A percentile compares a stretch with the other conserved stretches of the same genome.
Conservation (phyloP, 1,140 invertebrate species). For the Temnothorax longispinosus region DNA sequence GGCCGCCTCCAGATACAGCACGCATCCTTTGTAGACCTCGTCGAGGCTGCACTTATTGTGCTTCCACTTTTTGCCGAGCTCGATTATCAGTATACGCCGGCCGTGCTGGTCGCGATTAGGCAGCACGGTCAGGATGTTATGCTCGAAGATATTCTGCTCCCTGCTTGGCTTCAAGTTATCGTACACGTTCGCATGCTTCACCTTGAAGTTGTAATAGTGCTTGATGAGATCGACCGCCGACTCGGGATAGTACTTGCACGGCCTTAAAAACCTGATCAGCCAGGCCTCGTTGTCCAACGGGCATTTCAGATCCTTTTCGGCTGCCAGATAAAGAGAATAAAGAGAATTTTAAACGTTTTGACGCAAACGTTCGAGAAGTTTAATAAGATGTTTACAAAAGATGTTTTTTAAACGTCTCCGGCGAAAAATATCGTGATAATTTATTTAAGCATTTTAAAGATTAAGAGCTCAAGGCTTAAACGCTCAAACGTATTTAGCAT, state of each 20-base stretch:
- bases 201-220: constrained; percentile 92
- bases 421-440: not conserved
- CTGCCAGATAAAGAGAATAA: constrained; percentile 81
- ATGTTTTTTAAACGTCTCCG: not conserved
- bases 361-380: not conserved
- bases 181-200: constrained; percentile 91
- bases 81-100: constrained; percentile 90
- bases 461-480: not conserved
- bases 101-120: constrained; percentile 91
- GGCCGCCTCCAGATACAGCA: constrained; percentile 92
- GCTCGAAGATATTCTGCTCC: constrained; percentile 91
- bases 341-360: not conserved
- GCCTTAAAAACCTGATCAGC: constrained; percentile 91
- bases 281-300: constrained; percentile 91
- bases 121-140: constrained; percentile 91
- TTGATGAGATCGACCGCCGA: constrained; percentile 91
- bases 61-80: constrained; percentile 95
- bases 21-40: constrained; percentile 93
- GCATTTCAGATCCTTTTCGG: constrained; percentile 89
- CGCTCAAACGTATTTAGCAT: not conserved
- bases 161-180: constrained; percentile 89
- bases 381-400: not conserved
- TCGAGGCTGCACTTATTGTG: constrained; percentile 92
- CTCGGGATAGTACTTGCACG: constrained; percentile 93
- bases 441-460: not conserved